Conservation (phyloP, 2,888 invertebrate species). For the Tenthredo mesomela region DNA sequence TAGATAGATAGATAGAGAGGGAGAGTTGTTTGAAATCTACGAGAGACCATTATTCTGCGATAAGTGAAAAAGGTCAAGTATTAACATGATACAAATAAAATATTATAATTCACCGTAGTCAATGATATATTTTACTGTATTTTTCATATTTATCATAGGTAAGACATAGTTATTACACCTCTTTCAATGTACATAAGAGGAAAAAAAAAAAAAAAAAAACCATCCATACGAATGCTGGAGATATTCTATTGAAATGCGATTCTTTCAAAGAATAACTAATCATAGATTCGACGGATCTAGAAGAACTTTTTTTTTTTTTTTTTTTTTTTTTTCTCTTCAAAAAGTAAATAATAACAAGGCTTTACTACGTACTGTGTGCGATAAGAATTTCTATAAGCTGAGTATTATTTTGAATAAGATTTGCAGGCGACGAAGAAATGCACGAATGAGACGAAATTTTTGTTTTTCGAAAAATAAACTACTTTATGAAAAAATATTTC, state of each 20-base stretch:
- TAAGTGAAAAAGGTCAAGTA: conserved; percentile 3
- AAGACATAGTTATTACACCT: not conserved
- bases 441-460: not conserved
- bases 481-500: not conserved
- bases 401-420: conserved; percentile 19
- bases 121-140: conserved; percentile 44
- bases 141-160: conserved; percentile 19
- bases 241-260: not conserved
- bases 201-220: not conserved
- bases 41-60: not conserved
- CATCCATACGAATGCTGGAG: not conserved
- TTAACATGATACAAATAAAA: conserved; percentile 34
- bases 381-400: conserved; percentile 18
- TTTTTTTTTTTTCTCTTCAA: not conserved
- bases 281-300: not conserved
- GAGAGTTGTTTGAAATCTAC: not conserved
- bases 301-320: too few relatives aligned
- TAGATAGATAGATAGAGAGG: not conserved
- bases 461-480: not conserved
- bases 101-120: conserved; percentile 24
- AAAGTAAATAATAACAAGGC: not conserved
- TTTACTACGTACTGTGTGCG: not conserved
- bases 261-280: not conserved
- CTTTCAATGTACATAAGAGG: not conserved
- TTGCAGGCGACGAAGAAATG: conserved; percentile 9